Evolutionary conservation across 1,140 invertebrate genomes (phyloP).

Genomic region (Nephila pilipes): DNA sequence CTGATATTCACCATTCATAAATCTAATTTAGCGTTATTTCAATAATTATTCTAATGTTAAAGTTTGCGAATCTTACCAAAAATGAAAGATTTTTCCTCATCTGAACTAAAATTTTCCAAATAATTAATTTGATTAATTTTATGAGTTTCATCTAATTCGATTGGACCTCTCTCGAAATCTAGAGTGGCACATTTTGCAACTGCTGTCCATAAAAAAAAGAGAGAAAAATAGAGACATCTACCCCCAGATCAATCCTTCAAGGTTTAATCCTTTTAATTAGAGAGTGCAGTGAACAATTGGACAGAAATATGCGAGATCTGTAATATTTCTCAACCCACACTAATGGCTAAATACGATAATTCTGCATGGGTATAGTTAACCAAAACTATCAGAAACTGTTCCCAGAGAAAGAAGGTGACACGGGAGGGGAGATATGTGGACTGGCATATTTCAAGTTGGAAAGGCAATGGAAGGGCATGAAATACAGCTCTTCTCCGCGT

Average conservation of each 20-base stretch:
- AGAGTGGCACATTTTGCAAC: not conserved
- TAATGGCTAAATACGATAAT: conserved; percentile 21
- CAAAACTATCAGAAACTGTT: conserved; percentile 29
- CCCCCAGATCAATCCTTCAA: not conserved
- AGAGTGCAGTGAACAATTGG: not conserved
- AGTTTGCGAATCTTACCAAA: no score
- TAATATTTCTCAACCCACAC: not conserved
- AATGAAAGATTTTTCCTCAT: no score
- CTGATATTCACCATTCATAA: no score
- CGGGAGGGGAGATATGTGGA: not conserved
- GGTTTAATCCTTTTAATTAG: conserved; percentile 8
- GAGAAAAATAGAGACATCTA: no score
- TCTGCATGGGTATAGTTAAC: conserved; percentile 17
- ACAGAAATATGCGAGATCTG: not conserved
- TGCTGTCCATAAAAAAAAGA: not conserved
- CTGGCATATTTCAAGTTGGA: not conserved
- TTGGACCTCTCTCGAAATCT: not conserved
- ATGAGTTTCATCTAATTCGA: no score
- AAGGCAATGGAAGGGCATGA: not conserved
- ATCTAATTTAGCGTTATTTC: no score
- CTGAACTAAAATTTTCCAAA: no score
- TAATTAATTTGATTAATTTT: no score
- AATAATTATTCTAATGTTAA: no score
- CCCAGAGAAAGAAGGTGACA: not conserved
- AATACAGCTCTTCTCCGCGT: not conserved